Evolutionary conservation across 2,113 vertebrate species (phyloP), one percentile per base, ranked within the genome.

Genomic region (Sprattus sprattus): DNA sequence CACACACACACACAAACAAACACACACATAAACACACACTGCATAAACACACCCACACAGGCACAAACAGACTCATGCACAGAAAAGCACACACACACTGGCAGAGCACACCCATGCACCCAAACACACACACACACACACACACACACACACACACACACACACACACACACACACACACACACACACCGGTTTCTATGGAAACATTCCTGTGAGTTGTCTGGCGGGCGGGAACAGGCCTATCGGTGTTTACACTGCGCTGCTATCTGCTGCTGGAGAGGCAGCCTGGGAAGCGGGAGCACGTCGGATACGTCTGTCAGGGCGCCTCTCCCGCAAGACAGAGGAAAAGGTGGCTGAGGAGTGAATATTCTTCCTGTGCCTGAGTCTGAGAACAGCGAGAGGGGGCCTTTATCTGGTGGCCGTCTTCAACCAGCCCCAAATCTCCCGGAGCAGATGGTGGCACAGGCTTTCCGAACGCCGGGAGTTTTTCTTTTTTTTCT

Each of bases 301-400:
- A 28, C 11, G 85, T 64, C 45, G 49, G 67, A 84, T n/a, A 83
- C 75, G 16, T 84, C 80, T 87, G 75, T 86, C 64, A 84, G 9
- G 45, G 54, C 16, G 50, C 44, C 60, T 13, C 18, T 45, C 25
- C 16, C 60, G 44, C 57, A 82, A 85, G 85, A 22, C 6, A 85
- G 47, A 82, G 44, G 83, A 83, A 47, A 78, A 83, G 54, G 25
- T 2, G 25, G 67, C 83, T 50, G 46, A 82, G 11, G 78, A 83
- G 57, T 78, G 49, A 47, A 85, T 85, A 57, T 82, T 83, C 81
- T 86, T 89, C 83, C 87, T 85, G 49, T 83, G 15, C 46, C 50
- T n/a, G 57, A 82, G 83, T 3, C 11, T 15, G 10, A 32, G 28
- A 78, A 11, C 71, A 32, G 71, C 18, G 71, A 39, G 71, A 15